Evolutionary conservation across 2,113 vertebrate species (phyloP).

Genomic region (Echinops telfairi): DNA sequence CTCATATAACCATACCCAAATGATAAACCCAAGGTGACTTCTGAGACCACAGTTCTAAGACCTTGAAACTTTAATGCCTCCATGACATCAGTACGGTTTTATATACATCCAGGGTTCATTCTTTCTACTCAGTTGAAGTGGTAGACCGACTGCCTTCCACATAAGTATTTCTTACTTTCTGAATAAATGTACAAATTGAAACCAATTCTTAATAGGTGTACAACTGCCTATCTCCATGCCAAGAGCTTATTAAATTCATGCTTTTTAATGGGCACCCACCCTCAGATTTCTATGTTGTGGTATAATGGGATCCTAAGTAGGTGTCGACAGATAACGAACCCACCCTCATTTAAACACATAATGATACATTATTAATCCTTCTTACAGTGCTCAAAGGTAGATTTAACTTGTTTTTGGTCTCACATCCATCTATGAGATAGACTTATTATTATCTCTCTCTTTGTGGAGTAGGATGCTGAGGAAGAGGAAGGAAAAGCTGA

Average conservation of each 20-base stretch:
- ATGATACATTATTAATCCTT: background rate
- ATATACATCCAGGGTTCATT: slow-evolving; percentile 41
- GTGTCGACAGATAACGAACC: background rate
- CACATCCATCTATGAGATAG: background rate
- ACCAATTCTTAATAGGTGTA: slow-evolving; percentile 10
- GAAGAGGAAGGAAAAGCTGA: background rate
- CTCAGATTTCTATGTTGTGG: slow-evolving; percentile 13
- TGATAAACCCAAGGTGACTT: background rate
- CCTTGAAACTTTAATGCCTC: slow-evolving; percentile 26
- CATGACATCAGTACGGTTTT: slow-evolving; percentile 47
- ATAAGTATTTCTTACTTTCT: background rate
- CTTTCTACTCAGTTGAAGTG: slow-evolving; percentile 9
- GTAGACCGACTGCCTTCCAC: slow-evolving; percentile 10
- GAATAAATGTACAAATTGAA: slow-evolving; percentile 47
- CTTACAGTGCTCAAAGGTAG: background rate
- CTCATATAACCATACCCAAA: no score
- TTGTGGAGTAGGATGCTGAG: background rate
- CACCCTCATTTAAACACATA: background rate
- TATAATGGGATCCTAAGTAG: background rate
- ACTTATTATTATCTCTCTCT: background rate
- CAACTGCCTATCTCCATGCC: background rate
- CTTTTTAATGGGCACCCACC: slow-evolving; percentile 2
- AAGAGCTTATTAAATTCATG: background rate
- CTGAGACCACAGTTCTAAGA: slow-evolving; percentile 39
- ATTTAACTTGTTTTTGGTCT: slow-evolving; percentile 13